Evolutionary conservation across 2,888 invertebrate species (phyloP).

Genomic region (Scaeva pyrastri): DNA sequence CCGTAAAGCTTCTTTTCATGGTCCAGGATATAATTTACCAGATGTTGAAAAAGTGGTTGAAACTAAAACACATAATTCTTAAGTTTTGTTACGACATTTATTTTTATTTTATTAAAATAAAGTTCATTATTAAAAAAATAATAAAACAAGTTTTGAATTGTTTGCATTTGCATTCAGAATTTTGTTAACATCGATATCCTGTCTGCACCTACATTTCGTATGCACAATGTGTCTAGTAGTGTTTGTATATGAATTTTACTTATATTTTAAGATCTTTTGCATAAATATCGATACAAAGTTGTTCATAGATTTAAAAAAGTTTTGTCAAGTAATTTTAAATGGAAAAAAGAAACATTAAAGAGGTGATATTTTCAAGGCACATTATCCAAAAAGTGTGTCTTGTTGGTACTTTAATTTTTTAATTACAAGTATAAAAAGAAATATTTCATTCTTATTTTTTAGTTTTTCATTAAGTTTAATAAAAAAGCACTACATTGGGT

Average conservation of each 20-base stretch:
- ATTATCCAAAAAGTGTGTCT: conserved; percentile 51
- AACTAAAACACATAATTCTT: background rate
- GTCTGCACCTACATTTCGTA: background rate
- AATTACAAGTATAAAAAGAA: conserved; percentile 32
- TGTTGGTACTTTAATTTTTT: conserved; percentile 1
- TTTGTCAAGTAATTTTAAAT: conserved; percentile 8
- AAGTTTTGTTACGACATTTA: conserved; percentile 60
- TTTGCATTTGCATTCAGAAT: conserved; percentile 2
- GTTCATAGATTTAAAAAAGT: background rate
- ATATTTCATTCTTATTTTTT: background rate
- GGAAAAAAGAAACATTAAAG: conserved; percentile 36
- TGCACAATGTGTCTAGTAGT: background rate
- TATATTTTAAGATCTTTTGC: conserved; percentile 3
- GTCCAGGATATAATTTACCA: too few species aligned
- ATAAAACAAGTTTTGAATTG: conserved; percentile 2
- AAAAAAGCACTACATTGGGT: conserved; percentile 18
- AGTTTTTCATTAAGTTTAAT: background rate
- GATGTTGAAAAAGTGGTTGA: too few species aligned
- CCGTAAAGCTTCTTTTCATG: too few species aligned
- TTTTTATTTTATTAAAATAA: conserved; percentile 61
- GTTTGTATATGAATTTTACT: background rate
- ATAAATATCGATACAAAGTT: conserved; percentile 3
- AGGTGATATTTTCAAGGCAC: conserved; percentile 61
- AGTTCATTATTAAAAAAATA: conserved; percentile 55
- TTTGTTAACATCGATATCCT: conserved; percentile 1